Evolutionary conservation across 2,797 vertebrate species (phyloP).

Genomic region (Bradypodion ventrale): DNA sequence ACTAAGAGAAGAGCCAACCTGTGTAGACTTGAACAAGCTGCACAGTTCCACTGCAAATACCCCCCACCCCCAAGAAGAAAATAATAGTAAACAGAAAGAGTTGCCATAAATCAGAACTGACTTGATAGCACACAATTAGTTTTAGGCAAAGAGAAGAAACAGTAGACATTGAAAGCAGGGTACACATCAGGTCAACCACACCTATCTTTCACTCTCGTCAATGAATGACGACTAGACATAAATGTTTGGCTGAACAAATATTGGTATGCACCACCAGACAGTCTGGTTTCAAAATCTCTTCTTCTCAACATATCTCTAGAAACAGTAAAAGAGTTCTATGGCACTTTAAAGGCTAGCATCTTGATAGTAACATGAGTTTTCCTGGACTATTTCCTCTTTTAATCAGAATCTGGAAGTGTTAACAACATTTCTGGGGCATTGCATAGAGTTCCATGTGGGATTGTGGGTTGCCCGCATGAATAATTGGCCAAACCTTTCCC

Average conservation of each 20-base stretch:
- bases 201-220: not conserved
- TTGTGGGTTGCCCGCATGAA: too few species aligned
- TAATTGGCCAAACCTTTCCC: too few species aligned
- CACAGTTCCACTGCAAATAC: too few species aligned
- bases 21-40: too few species aligned
- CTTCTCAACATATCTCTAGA: rapidly evolving
- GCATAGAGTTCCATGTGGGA: not conserved
- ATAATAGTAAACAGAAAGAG: too few species aligned
- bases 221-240: not conserved
- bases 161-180: slow-evolving; percentile 66
- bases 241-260: not conserved
- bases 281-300: rapidly evolving
- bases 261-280: not conserved
- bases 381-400: not conserved
- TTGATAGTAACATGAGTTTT: not conserved
- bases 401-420: not conserved
- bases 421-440: too few species aligned
- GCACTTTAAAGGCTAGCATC: not conserved
- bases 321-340: not conserved
- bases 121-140: too few species aligned
- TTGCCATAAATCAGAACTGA: too few species aligned
- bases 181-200: slow-evolving; percentile 25
- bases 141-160: slow-evolving; percentile 58
- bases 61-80: too few species aligned
- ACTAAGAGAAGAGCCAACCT: too few species aligned